phyloP scores from a whole-genome alignment of 2,113 vertebrate species.

The Seriola rivoliana region DNA sequence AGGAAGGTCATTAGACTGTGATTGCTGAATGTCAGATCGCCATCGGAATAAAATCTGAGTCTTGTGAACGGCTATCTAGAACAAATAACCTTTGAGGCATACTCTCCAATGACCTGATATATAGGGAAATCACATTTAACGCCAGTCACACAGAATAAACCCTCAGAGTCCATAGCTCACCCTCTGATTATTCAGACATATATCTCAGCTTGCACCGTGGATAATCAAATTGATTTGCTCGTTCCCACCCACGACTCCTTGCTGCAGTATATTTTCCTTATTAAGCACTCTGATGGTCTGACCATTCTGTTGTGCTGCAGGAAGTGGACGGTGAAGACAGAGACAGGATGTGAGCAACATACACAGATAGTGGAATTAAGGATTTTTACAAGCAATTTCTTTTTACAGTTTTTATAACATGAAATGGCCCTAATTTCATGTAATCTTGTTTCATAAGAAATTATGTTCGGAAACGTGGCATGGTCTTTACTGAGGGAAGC shows the following conservation, averaged over 20 bases:
- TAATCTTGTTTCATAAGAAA: slow-evolving; percentile 26
- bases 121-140: slow-evolving; percentile 53
- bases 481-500: slow-evolving; percentile 1
- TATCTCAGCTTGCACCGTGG: slow-evolving; percentile 21
- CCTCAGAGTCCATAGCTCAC: slow-evolving; percentile 20
- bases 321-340: not conserved
- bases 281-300: slow-evolving; percentile 44
- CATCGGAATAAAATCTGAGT: slow-evolving; percentile 35
- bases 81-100: slow-evolving; percentile 53
- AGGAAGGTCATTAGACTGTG: slow-evolving; percentile 26
- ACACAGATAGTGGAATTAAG: not conserved
- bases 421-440: not conserved
- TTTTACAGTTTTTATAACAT: not conserved
- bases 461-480: not conserved
- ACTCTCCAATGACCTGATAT: slow-evolving; percentile 55
- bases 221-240: slow-evolving; percentile 54
- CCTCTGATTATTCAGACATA: slow-evolving; percentile 46
- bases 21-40: slow-evolving; percentile 58
- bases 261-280: slow-evolving; percentile 53
- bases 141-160: slow-evolving; percentile 47
- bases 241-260: slow-evolving; percentile 45
- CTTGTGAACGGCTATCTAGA: slow-evolving; percentile 16
- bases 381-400: not conserved
- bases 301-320: not conserved
- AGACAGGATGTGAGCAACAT: not conserved